Percentiles rank a stretch among this genome's conserved stretches.
phyloP scores from a whole-genome alignment of 2,888 invertebrate species.

The Parochlus steinenii region DNA sequence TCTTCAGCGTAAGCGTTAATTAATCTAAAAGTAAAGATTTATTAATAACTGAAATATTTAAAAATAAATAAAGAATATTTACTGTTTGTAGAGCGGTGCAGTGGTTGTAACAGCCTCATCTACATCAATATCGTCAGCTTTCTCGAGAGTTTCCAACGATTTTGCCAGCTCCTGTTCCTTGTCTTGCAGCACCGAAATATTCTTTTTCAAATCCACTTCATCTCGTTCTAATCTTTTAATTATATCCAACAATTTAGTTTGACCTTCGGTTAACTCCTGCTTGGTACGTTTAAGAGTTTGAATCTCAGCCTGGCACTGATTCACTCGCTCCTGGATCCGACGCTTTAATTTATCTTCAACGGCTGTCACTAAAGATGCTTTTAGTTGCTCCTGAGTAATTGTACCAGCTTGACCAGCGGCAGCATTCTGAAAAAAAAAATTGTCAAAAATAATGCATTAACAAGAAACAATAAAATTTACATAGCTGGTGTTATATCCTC shows the following conservation, averaged over 20 bases:
- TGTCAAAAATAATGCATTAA: neutral
- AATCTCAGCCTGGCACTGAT: slow-evolving; percentile 80
- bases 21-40: slow-evolving; percentile 38
- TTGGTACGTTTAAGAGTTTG: slow-evolving; percentile 77
- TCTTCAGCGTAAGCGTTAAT: slow-evolving; percentile 92
- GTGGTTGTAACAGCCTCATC: slow-evolving; percentile 96
- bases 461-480: slow-evolving; percentile 4
- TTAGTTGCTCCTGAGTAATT: slow-evolving; percentile 90
- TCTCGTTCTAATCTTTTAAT: slow-evolving; percentile 60
- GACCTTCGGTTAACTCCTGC: slow-evolving; percentile 72
- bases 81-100: slow-evolving; percentile 91
- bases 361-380: slow-evolving; percentile 83
- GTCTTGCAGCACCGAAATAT: slow-evolving; percentile 65
- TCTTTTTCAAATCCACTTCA: slow-evolving; percentile 64
- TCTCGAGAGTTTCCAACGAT: slow-evolving; percentile 56
- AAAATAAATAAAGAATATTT: slow-evolving; percentile 22
- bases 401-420: slow-evolving; percentile 47
- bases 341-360: slow-evolving; percentile 84
- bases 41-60: slow-evolving; percentile 5
- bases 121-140: slow-evolving; percentile 71
- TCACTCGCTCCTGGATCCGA: slow-evolving; percentile 74
- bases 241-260: slow-evolving; percentile 63
- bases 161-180: slow-evolving; percentile 75
- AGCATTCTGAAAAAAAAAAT: slow-evolving; percentile 19
- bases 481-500: slow-evolving; percentile 7